Evolutionary conservation across 2,888 invertebrate species (phyloP).

Genomic region (Netelia inedita): DNA sequence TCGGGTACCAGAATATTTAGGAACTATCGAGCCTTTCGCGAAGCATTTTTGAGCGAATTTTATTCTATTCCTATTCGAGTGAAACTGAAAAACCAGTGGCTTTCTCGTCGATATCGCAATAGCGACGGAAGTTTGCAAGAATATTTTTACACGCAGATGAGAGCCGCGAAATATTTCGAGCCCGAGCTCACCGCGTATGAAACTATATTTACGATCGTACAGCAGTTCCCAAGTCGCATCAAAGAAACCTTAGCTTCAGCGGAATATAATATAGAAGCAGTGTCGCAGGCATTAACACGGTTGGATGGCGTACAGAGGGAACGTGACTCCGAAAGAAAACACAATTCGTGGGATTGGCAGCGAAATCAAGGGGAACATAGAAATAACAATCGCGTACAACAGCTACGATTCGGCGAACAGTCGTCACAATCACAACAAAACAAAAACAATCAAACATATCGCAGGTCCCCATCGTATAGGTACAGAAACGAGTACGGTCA

Average conservation of each 20-base stretch:
- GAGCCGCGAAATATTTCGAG: slow-evolving; percentile 25
- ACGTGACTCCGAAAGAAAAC: no score
- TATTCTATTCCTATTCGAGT: slow-evolving; percentile 30
- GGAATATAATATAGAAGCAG: slow-evolving; percentile 1
- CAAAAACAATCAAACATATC: no score
- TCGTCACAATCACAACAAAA: no score
- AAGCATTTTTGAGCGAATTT: slow-evolving; percentile 27
- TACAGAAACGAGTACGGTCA: not conserved
- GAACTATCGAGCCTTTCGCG: slow-evolving; percentile 20
- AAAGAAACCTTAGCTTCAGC: slow-evolving; percentile 28
- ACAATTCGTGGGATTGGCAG: no score
- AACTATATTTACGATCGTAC: no score
- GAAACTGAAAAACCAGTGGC: slow-evolving; percentile 38
- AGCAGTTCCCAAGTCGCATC: slow-evolving; percentile 25
- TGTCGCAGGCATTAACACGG: slow-evolving; percentile 31
- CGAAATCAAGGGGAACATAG: not conserved
- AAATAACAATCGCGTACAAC: no score
- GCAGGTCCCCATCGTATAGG: no score
- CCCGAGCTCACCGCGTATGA: slow-evolving; percentile 38
- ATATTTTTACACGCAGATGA: slow-evolving; percentile 33
- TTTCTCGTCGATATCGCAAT: slow-evolving; percentile 29
- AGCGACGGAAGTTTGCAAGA: slow-evolving; percentile 29
- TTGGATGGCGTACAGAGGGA: no score
- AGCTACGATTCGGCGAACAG: no score
- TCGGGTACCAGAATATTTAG: slow-evolving; percentile 23